Conservation (phyloP, 2,888 invertebrate species). For the Drosophila suboccidentalis region DNA sequence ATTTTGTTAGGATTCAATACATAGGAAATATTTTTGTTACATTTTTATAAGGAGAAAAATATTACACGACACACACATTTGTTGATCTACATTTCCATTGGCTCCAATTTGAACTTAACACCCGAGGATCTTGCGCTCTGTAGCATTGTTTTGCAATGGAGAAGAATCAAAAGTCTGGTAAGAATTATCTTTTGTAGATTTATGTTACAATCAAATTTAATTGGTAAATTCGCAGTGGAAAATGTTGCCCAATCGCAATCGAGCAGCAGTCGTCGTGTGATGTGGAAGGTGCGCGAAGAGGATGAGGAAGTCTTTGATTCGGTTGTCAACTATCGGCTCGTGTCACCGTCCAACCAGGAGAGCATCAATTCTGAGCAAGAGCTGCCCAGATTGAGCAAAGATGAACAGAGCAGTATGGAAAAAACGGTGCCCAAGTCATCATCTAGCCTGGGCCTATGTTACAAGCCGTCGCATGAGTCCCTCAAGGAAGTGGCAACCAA, state of each 20-base stretch:
- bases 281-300: slow-evolving; percentile 56
- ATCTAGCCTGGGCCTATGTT: slow-evolving; percentile 27
- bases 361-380: slow-evolving; percentile 17
- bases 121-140: slow-evolving; percentile 14
- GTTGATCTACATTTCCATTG: slow-evolving; percentile 26
- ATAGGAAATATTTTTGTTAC: slow-evolving; percentile 2
- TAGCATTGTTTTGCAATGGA: slow-evolving; percentile 47
- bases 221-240: slow-evolving; percentile 35
- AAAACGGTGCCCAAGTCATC: slow-evolving; percentile 13
- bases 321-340: slow-evolving; percentile 58
- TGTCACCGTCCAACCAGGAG: slow-evolving; percentile 3
- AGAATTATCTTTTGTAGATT: slow-evolving; percentile 1
- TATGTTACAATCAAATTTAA: background rate
- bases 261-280: slow-evolving; percentile 58
- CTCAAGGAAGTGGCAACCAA: slow-evolving; percentile 15
- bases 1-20: background rate
- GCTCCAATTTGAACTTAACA: slow-evolving; percentile 26
- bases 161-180: slow-evolving; percentile 58
- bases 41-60: slow-evolving; percentile 6
- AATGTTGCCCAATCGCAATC: slow-evolving; percentile 44
- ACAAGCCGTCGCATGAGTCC: slow-evolving; percentile 44
- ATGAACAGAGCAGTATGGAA: background rate
- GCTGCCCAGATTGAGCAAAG: slow-evolving; percentile 1
- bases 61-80: slow-evolving; percentile 25
- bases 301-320: slow-evolving; percentile 67